Percentiles rank a stretch among this genome's conserved stretches.
Evolutionary conservation across 2,113 vertebrate genomes (phyloP).

Genomic region (Strigops habroptila): DNA sequence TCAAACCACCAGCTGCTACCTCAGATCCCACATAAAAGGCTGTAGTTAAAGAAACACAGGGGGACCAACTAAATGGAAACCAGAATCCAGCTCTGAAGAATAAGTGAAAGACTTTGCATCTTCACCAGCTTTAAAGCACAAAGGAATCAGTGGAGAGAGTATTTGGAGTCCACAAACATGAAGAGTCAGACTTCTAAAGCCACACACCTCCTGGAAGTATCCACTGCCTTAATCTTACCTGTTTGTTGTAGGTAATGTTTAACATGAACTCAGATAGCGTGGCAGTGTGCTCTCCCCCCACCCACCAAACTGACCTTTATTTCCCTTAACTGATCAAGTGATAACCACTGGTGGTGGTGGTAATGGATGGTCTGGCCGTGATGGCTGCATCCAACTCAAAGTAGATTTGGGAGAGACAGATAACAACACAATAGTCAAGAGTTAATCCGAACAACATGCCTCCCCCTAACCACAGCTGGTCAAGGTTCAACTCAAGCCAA

Average conservation of each 20-base stretch:
- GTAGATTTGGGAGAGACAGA: neutral
- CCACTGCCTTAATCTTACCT: neutral
- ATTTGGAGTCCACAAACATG: neutral
- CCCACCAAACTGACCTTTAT: neutral
- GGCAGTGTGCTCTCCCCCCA: neutral
- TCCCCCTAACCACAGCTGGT: neutral
- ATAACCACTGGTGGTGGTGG: neutral
- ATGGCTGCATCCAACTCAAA: neutral
- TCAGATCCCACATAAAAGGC: neutral
- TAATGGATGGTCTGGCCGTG: neutral
- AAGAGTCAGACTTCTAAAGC: neutral
- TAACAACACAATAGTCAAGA: neutral
- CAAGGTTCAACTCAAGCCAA: neutral
- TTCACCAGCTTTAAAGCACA: neutral
- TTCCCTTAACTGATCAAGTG: neutral
- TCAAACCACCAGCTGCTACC: neutral
- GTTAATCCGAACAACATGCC: neutral
- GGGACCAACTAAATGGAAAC: neutral
- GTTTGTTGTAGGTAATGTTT: neutral
- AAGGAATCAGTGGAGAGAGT: neutral
- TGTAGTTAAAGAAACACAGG: neutral
- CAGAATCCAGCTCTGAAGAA: neutral
- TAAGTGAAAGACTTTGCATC: neutral
- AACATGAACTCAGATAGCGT: fast-evolving
- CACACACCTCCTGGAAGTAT: neutral